A percentile compares a stretch with the other conserved stretches of the same genome.
Conservation (phyloP, 2,888 invertebrate genomes). For the Philaethria dido region DNA sequence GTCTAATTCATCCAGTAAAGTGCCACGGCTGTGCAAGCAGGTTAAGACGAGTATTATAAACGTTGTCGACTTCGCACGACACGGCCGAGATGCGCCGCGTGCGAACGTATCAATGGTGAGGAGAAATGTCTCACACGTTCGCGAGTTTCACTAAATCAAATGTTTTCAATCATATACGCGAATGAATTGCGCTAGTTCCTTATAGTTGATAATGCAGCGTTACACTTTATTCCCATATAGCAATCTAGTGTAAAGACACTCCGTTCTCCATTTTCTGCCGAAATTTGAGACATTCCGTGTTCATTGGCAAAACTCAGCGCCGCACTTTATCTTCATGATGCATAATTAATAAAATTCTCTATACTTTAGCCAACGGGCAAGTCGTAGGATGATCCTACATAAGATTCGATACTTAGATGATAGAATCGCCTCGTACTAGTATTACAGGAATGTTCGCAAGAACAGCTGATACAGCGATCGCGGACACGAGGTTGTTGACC, state of each 20-base stretch:
- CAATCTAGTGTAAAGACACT: no score
- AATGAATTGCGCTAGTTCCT: slow-evolving; percentile 42
- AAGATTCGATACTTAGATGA: neutral
- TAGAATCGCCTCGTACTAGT: neutral
- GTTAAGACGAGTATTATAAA: slow-evolving; percentile 59
- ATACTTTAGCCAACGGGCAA: neutral
- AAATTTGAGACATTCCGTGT: no score
- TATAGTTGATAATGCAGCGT: no score
- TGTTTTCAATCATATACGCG: slow-evolving; percentile 57
- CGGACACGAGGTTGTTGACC: slow-evolving; percentile 73
- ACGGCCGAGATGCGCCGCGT: slow-evolving; percentile 44
- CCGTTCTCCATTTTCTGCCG: no score
- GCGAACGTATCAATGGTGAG: slow-evolving; percentile 51
- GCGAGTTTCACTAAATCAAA: slow-evolving; percentile 58
- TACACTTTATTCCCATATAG: no score
- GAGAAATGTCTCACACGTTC: slow-evolving; percentile 54
- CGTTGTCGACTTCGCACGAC: slow-evolving; percentile 57
- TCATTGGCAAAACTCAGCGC: no score
- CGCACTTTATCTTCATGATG: no score
- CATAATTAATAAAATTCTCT: slow-evolving; percentile 30
- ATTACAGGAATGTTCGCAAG: slow-evolving; percentile 52
- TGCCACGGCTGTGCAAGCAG: slow-evolving; percentile 54
- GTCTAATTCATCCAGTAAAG: slow-evolving; percentile 54
- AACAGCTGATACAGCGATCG: slow-evolving; percentile 78
- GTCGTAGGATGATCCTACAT: neutral